Evolutionary conservation across 2,888 invertebrate genomes (phyloP).

Genomic region (Dyspetes luteomarginatus): DNA sequence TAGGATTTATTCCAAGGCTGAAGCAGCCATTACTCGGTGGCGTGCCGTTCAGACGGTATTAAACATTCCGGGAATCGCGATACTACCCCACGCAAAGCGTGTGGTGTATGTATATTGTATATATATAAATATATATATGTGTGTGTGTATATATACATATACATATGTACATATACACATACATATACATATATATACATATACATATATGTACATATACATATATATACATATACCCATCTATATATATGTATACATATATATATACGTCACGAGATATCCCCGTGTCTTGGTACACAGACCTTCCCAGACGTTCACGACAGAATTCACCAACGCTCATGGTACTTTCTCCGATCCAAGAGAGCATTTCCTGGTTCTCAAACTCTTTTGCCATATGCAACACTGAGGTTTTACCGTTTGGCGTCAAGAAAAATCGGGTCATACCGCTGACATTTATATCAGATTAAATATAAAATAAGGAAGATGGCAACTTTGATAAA

Average conservation of each 20-base stretch:
- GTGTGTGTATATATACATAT: too few species aligned
- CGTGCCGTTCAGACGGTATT: constrained; percentile 79
- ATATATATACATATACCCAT: constrained; percentile 31
- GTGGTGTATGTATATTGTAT: too few species aligned
- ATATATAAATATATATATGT: too few species aligned
- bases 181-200: too few species aligned
- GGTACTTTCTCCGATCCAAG: constrained; percentile 22
- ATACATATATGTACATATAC: too few species aligned
- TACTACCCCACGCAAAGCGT: constrained; percentile 65
- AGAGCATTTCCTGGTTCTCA: neutral
- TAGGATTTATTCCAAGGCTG: constrained; percentile 78
- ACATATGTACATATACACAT: too few species aligned
- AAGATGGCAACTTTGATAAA: neutral
- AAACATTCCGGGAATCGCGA: constrained; percentile 81
- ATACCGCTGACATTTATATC: neutral
- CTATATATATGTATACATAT: constrained; percentile 33
- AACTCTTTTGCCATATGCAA: constrained; percentile 1
- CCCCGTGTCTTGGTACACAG: too few species aligned
- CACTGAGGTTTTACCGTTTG: neutral
- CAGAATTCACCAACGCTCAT: constrained; percentile 32
- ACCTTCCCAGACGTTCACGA: constrained; percentile 42
- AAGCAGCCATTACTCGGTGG: constrained; percentile 77
- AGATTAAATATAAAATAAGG: neutral
- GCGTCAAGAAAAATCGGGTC: neutral
- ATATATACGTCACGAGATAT: constrained; percentile 12